Evolutionary conservation across 2,888 invertebrate species (phyloP), one percentile per base, ranked within the genome.

Genomic region (Pherbina coryleti): DNA sequence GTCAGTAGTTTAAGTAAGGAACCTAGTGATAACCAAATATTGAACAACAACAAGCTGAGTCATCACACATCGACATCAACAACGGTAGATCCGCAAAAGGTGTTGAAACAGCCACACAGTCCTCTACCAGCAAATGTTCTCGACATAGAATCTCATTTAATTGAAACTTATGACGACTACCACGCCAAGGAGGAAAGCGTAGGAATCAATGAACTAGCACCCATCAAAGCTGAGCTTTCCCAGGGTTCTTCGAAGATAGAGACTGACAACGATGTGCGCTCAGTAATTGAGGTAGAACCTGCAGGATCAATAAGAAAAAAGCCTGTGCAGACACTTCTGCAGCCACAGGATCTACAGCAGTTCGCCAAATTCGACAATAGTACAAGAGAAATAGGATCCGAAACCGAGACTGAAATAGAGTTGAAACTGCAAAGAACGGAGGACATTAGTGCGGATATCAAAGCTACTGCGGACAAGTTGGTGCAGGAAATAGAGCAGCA

Each of bases 111-210:
- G 66, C 51, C 17, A 28, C 17, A 31, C 53, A 44, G 37, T 34
- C 34, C 37, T 17, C 37, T 66, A n/a, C 25, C 51, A 14, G 76
- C 77, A 70, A 78, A 83, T 71, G 82, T 89, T 77, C 82, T 88
- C 69, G 86, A 89, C 78, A 86, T 89, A 77, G 89, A 89, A 83
- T 89, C 89, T 79, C 89, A 89, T 83, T 84, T 89, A 37, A 89
- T 89, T 77, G 89, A 89, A 86, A 87, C 87, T 80, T 85, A 85
- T 75, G 84, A 85, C 78, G 84, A 85, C 77, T 82, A 81, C 76
- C 81, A 83, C 77, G 82, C 85, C 9, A 82, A 83, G 71, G 84
- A 83, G 70, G 84, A 85, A 75, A 87, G 88, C 81, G 86, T 89
- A 69, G 86, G 86, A 75, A 88, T 89, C 44, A 86, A 86, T 62